Evolutionary conservation across 2,888 invertebrate genomes (phyloP).

Genomic region (Lasioglossum villosulum): DNA sequence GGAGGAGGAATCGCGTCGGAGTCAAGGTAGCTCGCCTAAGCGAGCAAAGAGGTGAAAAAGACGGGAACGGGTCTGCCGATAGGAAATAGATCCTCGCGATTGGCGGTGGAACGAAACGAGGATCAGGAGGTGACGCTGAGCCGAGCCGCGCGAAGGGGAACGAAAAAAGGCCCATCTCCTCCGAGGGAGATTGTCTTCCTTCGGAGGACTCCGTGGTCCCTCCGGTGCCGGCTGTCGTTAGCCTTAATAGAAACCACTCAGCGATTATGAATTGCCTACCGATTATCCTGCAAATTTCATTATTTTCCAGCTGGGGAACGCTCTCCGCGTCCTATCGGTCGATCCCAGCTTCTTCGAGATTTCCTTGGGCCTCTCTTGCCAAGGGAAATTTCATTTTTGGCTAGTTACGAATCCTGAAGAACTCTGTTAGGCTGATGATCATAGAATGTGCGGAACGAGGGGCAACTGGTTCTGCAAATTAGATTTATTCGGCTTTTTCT

Average conservation of each 20-base stretch:
- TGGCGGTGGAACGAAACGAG: conserved; percentile 59
- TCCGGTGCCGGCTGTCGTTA: conserved; percentile 66
- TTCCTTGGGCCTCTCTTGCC: conserved; percentile 17
- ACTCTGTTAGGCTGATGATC: too few relatives aligned
- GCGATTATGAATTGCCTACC: conserved; percentile 81
- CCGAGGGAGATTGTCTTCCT: conserved; percentile 84
- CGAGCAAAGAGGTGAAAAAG: conserved; percentile 62
- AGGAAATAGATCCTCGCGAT: conserved; percentile 83
- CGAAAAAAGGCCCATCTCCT: conserved; percentile 81
- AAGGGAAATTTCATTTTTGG: conserved; percentile 65
- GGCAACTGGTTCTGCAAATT: neutral
- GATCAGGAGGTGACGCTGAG: conserved; percentile 30
- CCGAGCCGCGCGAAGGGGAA: conserved; percentile 39
- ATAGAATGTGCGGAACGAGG: neutral
- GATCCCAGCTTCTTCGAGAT: conserved; percentile 41
- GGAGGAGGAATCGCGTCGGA: conserved; percentile 58
- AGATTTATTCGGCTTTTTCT: neutral
- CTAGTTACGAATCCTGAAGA: conserved; percentile 13
- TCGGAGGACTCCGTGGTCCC: conserved; percentile 52
- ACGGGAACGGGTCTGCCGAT: conserved; percentile 73
- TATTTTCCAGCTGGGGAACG: conserved; percentile 75
- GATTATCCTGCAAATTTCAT: conserved; percentile 84
- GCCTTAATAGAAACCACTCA: conserved; percentile 78
- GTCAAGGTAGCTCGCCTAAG: conserved; percentile 50
- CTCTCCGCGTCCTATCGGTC: conserved; percentile 34